Evolutionary conservation across 2,888 invertebrate species (phyloP).

Genomic region (Odontocerum albicorne): DNA sequence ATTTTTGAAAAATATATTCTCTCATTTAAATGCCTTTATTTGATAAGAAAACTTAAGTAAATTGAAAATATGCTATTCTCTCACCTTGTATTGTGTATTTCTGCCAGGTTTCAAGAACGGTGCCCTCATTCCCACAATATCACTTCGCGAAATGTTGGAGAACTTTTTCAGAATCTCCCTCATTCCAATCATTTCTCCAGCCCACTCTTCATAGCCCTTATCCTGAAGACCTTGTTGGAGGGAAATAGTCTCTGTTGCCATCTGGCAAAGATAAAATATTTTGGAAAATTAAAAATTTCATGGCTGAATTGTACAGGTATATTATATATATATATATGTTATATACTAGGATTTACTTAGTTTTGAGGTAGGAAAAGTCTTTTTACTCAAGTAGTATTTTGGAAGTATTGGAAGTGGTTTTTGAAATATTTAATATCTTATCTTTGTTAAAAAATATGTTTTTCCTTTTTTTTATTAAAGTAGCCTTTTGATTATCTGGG

Average conservation of each 20-base stretch:
- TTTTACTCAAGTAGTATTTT: no score
- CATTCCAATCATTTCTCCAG: constrained; percentile 93
- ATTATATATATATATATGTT: no score
- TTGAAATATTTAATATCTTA: no score
- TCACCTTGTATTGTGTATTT: constrained; percentile 87
- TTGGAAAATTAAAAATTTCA: neutral
- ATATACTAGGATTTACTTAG: no score
- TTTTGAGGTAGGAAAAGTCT: no score
- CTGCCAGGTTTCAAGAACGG: constrained; percentile 91
- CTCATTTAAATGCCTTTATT: neutral
- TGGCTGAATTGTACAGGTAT: no score
- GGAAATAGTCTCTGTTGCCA: constrained; percentile 64
- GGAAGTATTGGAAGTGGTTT: no score
- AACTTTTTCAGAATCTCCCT: constrained; percentile 82
- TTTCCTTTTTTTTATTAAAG: no score
- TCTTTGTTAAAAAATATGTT: no score
- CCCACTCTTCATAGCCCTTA: constrained; percentile 91
- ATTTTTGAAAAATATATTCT: neutral
- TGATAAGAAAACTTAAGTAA: neutral
- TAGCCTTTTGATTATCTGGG: no score
- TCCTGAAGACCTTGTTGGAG: constrained; percentile 83
- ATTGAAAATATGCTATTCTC: no score
- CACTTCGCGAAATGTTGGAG: constrained; percentile 77
- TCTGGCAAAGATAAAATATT: no score
- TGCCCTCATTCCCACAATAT: constrained; percentile 85